phyloP scores from a whole-genome alignment of 23 tunicate genomes.

The Diplosoma virens region DNA sequence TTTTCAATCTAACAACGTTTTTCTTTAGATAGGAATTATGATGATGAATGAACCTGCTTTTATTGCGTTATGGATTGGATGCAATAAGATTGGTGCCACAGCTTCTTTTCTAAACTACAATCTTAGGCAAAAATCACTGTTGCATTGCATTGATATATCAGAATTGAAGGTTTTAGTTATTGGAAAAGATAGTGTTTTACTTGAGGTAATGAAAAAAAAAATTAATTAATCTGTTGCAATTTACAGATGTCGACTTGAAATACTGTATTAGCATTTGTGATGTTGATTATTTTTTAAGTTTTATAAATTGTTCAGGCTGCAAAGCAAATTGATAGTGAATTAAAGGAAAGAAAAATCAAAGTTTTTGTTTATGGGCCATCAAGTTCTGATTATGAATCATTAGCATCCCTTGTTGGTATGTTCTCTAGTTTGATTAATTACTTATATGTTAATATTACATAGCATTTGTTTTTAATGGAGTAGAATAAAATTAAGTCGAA shows the following conservation, averaged over 20 bases:
- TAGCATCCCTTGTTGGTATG: too few relatives aligned
- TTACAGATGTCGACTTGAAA: background rate
- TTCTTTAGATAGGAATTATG: conserved; percentile 55
- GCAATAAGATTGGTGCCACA: conserved; percentile 41
- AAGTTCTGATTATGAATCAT: background rate
- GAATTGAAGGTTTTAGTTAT: conserved; percentile 56
- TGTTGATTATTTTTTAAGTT: background rate
- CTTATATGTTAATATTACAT: too few relatives aligned
- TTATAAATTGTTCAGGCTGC: conserved; percentile 37
- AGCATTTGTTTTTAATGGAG: too few relatives aligned
- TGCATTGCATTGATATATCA: conserved; percentile 76
- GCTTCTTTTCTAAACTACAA: conserved; percentile 73
- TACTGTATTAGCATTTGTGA: background rate
- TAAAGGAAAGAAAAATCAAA: conserved; percentile 28
- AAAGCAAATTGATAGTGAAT: conserved; percentile 40
- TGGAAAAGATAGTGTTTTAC: conserved; percentile 37
- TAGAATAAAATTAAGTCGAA: too few relatives aligned
- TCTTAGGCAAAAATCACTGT: conserved; percentile 57
- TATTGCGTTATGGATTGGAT: conserved; percentile 67
- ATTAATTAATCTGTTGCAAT: background rate
- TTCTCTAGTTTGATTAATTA: too few relatives aligned
- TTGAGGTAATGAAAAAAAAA: too few relatives aligned
- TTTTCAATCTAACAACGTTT: background rate
- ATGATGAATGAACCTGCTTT: conserved; percentile 81
- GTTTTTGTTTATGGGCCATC: conserved; percentile 38